Evolutionary conservation across 2,113 vertebrate species (phyloP), one percentile per base, ranked within the genome.

Genomic region (Rhea americana): DNA sequence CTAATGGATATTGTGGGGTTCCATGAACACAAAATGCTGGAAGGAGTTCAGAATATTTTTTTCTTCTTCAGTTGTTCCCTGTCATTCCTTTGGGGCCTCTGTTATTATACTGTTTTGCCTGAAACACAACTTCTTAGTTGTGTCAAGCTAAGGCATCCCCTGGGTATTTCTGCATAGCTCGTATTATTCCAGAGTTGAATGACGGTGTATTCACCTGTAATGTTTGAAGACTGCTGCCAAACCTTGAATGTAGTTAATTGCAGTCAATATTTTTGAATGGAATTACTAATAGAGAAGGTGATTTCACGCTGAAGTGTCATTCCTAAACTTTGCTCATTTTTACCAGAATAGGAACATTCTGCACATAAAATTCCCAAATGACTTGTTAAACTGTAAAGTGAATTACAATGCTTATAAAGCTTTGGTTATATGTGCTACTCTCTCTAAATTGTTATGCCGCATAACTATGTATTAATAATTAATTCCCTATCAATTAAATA

Each of bases 91-190:
- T 78, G 94, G 58, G 90, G 58, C 88, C 67, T 94, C 50, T 93
- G 39, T 88, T 92, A 59, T 86, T 90, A 16, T 71, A 77, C 86
- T 86, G 37, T 79, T 76, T 67, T 97, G 80, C 86, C 70, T 97
- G 81, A 97, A 97, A 97, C 96, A 96, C 90, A 48, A 93, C 94
- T 93, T 96, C 95, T 92, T 95, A 96, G 95, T 95, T 94, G 94
- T 96, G 96, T 94, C 91, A 96, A 95, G 95, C 85, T 91, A 74
- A 91, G 80, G 58, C 26, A 2, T 96, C 96, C 87, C 97, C 95
- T 97, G 89, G 92, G 97, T 97, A 94, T 98, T 96, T 97, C 94
- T 95, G 91, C 77, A 96, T 63, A 97, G 95, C 92, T 97, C 94
- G 70, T 86, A 62, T 96, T 97, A 96, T 97, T 96, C 96, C 71